Base-by-base conservation (phyloP, 92 coral and sea anemone genomes). In the Porites lobata region DNA sequence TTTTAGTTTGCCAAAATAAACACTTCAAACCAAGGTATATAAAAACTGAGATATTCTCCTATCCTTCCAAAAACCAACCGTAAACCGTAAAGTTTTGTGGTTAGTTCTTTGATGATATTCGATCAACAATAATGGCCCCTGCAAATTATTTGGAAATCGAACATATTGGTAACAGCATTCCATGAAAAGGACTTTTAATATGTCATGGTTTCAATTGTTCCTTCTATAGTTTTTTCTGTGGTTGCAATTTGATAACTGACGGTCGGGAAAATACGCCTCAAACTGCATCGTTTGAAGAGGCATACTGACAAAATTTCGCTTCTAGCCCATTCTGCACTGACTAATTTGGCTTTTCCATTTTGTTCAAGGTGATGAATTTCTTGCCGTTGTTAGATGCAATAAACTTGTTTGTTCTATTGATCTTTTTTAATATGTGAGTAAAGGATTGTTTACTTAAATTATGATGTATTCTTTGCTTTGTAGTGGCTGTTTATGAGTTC, bases 341-440 rank as follows among this genome's bases (percentile, higher is more conserved):
- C 47, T 67, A 82, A 82, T 32, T 7, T 29, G 38, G 19, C 54
- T 32, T 56, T 71, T 82, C 57, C 58, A 32, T 82, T 26, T 82
- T 56, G 69, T n/a, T 11, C 69, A 58, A 82, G 38, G 43, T 82
- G 67, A 70, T 82, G 58, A 82, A 82, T 69, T 43, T 52, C 54
- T 79, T 52, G 18, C 19, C 12, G 77, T 81, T 81, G 26, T 76
- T 68, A 81, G 79, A 72, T 72, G 78, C 59, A 83, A 43, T 58
- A 73, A 83, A 51, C 62, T n/a, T 84, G 72, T 73, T 73, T 75
- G 68, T 75, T 73, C 79, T 57, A 43, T 73, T 84, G 80, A 75
- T 84, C 78, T 63, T 74, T 84, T 83, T 75, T 82, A 84, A 84
- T 84, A 72, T 73, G 72, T 50, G 63, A 84, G 80, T 84, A 61